A percentile compares a stretch with the other conserved stretches of the same genome.
Conservation (phyloP, 1,140 invertebrate species). For the Drosophila rufa region DNA sequence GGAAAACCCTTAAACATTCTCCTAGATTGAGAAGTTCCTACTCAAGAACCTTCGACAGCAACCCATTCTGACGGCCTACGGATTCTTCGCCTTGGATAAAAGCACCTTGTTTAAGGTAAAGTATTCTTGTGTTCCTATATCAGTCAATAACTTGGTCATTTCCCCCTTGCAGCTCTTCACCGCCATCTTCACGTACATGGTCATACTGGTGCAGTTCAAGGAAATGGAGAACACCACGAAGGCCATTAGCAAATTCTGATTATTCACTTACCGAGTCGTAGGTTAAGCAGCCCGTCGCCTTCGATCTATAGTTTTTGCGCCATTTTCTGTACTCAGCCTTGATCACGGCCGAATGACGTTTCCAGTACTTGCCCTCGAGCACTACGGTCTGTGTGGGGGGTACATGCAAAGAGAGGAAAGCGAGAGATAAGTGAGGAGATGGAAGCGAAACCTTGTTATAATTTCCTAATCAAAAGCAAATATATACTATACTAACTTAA, state of each 20-base stretch:
- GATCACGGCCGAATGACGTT: slow-evolving; percentile 97
- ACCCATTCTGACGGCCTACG: slow-evolving; percentile 78
- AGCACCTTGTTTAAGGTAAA: slow-evolving; percentile 77
- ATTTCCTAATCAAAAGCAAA: slow-evolving; percentile 43
- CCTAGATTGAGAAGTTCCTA: slow-evolving; percentile 77
- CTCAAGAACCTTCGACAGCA: slow-evolving; percentile 74
- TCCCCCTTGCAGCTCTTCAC: slow-evolving; percentile 62
- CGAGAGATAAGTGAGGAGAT: slow-evolving; percentile 19
- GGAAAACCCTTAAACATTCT: no score
- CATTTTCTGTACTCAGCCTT: slow-evolving; percentile 99
- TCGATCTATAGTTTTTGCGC: slow-evolving; percentile 97
- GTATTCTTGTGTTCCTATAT: neutral
- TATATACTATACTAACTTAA: slow-evolving; percentile 31
- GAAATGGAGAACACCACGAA: slow-evolving; percentile 76
- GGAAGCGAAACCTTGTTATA: slow-evolving; percentile 17
- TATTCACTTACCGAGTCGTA: slow-evolving; percentile 90
- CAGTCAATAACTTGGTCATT: neutral
- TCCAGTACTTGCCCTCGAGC: slow-evolving; percentile 94
- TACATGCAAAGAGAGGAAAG: slow-evolving; percentile 19
- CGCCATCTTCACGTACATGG: slow-evolving; percentile 81
- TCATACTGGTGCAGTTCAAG: slow-evolving; percentile 80
- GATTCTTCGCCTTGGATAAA: slow-evolving; percentile 75
- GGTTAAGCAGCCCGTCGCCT: slow-evolving; percentile 90
- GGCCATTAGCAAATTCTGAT: slow-evolving; percentile 28
- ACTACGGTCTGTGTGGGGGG: slow-evolving; percentile 72